A percentile compares a stretch with the other conserved stretches of the same genome.
Conservation (phyloP, 2,113 vertebrate species). For the Elgaria multicarinata region DNA sequence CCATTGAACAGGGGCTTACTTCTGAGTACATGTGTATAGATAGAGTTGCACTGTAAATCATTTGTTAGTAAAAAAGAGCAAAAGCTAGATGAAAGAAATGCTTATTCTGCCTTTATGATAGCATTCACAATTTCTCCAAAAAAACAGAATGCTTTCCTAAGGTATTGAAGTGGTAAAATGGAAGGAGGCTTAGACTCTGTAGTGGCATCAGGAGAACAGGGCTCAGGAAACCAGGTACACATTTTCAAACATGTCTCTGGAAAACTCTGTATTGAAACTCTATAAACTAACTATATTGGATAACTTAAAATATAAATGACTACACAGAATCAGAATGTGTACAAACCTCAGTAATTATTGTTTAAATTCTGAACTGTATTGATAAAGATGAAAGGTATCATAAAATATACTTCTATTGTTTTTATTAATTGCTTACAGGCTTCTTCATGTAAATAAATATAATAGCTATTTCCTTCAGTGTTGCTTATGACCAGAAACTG, state of each 20-base stretch:
- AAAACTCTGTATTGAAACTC: not conserved
- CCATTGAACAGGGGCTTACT: too few relatives aligned
- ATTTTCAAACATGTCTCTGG: not conserved
- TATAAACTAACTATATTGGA: not conserved
- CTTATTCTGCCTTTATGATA: not conserved
- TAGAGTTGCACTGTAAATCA: too few relatives aligned
- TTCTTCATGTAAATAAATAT: not conserved
- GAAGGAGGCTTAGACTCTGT: not conserved
- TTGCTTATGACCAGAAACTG: not conserved
- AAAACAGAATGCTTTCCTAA: too few relatives aligned
- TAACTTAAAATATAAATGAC: not conserved
- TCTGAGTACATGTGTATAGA: too few relatives aligned
- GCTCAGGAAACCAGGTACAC: not conserved
- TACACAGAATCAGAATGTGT: not conserved
- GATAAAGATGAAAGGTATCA: not conserved
- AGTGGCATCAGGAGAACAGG: not conserved
- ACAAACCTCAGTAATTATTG: not conserved
- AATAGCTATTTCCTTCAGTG: not conserved
- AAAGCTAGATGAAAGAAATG: not conserved
- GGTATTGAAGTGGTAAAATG: not conserved
- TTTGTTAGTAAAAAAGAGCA: too few relatives aligned
- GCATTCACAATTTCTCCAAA: not conserved
- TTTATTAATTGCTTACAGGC: not conserved
- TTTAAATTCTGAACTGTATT: not conserved
- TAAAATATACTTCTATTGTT: not conserved